Percentiles rank a stretch among this genome's conserved stretches.
Conservation (phyloP, 2,113 vertebrate species). For the Colinus virginianus region DNA sequence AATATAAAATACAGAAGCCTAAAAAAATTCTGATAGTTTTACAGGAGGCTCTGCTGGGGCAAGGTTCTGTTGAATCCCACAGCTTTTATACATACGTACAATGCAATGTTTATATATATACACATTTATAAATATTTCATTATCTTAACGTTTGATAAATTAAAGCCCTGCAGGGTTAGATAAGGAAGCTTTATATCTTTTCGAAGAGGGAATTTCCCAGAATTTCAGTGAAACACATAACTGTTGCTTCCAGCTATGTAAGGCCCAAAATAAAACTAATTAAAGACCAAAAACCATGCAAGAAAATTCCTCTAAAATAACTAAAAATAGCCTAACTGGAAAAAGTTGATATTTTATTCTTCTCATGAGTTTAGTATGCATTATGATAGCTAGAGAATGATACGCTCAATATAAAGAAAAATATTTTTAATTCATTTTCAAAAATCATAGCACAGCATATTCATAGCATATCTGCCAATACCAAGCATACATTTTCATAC, state of each 20-base stretch:
- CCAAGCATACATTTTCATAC: neutral
- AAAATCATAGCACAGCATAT: too few relatives aligned
- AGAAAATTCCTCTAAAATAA: conserved; percentile 1
- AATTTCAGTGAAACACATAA: neutral
- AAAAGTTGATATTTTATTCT: neutral
- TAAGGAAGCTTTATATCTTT: conserved; percentile 54
- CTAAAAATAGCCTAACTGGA: neutral
- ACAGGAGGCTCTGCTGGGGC: neutral
- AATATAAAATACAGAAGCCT: neutral
- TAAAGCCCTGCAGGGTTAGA: conserved; percentile 49
- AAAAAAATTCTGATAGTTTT: conserved; percentile 14
- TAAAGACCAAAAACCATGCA: conserved; percentile 14
- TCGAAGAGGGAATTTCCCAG: conserved; percentile 56
- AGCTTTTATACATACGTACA: conserved; percentile 14
- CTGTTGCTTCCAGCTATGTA: conserved; percentile 51
- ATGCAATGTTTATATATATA: neutral
- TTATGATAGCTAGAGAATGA: neutral
- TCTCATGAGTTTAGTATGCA: neutral
- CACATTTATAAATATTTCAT: conserved; percentile 37
- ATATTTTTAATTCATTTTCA: accelerated
- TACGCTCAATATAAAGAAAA: neutral
- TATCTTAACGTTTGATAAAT: conserved; percentile 50
- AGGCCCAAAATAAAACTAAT: conserved; percentile 36
- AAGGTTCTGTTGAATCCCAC: neutral
- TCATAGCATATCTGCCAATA: neutral